Conservation (phyloP, 2,113 vertebrate genomes). For the Gracilinanus agilis region DNA sequence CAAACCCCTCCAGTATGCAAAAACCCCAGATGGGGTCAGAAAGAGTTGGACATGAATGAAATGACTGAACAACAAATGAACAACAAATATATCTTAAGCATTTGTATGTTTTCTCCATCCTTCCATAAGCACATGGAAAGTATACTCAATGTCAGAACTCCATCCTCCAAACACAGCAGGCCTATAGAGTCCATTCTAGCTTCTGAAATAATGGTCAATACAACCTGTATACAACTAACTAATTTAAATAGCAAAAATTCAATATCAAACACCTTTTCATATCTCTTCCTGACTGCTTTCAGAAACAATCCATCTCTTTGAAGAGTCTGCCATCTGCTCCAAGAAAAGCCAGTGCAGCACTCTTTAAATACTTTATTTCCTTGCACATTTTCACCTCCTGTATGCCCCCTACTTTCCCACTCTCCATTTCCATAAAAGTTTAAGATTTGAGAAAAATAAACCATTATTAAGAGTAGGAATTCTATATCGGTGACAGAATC, state of each 20-base stretch:
- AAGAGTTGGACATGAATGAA: too few relatives aligned
- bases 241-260: constrained; percentile 16
- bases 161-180: constrained; percentile 36
- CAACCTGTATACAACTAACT: constrained; percentile 24
- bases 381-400: background rate
- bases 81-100: constrained; percentile 33
- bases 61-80: too few relatives aligned
- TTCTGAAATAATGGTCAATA: constrained; percentile 52
- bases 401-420: background rate
- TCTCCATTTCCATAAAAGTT: background rate
- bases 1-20: too few relatives aligned
- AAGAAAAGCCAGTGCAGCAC: constrained; percentile 57
- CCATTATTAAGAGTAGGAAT: background rate
- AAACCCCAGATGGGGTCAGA: too few relatives aligned
- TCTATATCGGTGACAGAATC: background rate
- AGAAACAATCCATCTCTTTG: constrained; percentile 64
- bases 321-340: constrained; percentile 63
- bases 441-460: background rate
- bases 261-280: constrained; percentile 48
- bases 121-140: constrained; percentile 41
- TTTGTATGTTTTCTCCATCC: background rate
- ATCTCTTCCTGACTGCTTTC: constrained; percentile 49
- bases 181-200: constrained; percentile 43
- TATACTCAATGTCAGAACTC: constrained; percentile 36
- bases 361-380: constrained; percentile 58